Evolutionary conservation across 1,140 invertebrate genomes (phyloP).

Genomic region (Agrypnia vestita): DNA sequence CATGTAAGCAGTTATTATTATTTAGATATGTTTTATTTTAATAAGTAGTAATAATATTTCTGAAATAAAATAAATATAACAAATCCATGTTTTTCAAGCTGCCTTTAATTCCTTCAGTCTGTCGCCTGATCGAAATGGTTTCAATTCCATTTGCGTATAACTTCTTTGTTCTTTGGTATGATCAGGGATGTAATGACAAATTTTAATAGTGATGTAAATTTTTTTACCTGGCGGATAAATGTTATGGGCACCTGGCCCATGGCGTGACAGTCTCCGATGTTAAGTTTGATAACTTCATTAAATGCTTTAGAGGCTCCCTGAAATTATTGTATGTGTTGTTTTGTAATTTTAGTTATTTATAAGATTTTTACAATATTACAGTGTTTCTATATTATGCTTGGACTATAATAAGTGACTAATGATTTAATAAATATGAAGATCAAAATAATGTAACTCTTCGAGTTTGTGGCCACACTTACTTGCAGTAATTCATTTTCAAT

Average conservation of each 20-base stretch:
- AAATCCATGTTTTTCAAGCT: too few relatives aligned
- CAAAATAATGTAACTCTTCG: too few relatives aligned
- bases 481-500: conserved; percentile 88
- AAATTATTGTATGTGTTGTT: conserved; percentile 28
- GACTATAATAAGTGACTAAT: too few relatives aligned
- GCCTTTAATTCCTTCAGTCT: too few relatives aligned
- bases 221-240: conserved; percentile 80
- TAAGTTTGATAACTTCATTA: conserved; percentile 95
- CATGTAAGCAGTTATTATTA: too few relatives aligned
- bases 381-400: background rate
- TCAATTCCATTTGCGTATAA: too few relatives aligned
- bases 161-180: background rate
- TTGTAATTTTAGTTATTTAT: background rate
- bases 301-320: conserved; percentile 91
- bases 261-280: conserved; percentile 99
- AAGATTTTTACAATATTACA: background rate
- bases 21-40: too few relatives aligned
- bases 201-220: background rate
- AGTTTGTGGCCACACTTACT: conserved; percentile 68
- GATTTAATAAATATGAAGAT: too few relatives aligned
- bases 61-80: too few relatives aligned
- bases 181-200: background rate
- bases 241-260: conserved; percentile 97
- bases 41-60: too few relatives aligned
- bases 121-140: too few relatives aligned